Conservation (phyloP, 2,888 invertebrate genomes). For the Latrodectus elegans region DNA sequence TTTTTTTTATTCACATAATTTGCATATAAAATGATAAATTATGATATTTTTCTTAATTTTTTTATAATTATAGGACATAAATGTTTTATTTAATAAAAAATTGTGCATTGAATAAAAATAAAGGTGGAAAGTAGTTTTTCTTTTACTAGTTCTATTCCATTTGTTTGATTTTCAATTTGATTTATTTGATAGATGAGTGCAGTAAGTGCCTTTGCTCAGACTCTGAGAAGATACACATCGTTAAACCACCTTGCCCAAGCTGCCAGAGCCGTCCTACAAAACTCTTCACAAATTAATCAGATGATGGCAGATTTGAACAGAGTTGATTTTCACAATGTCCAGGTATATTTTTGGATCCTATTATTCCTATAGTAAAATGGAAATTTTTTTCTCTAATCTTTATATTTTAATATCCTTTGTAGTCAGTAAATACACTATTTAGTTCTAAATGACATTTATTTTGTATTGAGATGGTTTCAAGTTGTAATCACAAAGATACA, state of each 20-base stretch:
- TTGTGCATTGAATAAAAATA: too few species aligned
- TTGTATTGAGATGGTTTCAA: too few species aligned
- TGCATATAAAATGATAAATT: not conserved
- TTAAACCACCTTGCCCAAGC: conserved; percentile 97
- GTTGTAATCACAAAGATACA: too few species aligned
- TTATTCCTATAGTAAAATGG: too few species aligned
- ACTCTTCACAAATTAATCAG: conserved; percentile 94
- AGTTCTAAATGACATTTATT: too few species aligned
- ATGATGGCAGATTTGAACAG: conserved; percentile 97
- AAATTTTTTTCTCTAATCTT: too few species aligned
- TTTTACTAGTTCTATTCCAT: too few species aligned
- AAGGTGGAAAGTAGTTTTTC: too few species aligned
- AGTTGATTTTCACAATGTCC: conserved; percentile 98
- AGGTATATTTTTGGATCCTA: conserved; percentile 21
- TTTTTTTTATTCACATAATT: not conserved
- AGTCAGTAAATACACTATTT: too few species aligned
- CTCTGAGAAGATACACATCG: conserved; percentile 94
- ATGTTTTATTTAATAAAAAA: not conserved
- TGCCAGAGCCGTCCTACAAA: conserved; percentile 95
- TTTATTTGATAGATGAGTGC: conserved; percentile 79
- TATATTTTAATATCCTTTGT: too few species aligned
- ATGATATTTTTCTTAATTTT: not conserved
- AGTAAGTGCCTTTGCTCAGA: conserved; percentile 94
- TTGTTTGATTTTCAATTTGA: too few species aligned
- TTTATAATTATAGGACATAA: not conserved